These are phyloP conservation scores for Blennius ocellaris DNA, from an alignment of 2,113 vertebrate species.

Conservation along the genomic window DNA sequence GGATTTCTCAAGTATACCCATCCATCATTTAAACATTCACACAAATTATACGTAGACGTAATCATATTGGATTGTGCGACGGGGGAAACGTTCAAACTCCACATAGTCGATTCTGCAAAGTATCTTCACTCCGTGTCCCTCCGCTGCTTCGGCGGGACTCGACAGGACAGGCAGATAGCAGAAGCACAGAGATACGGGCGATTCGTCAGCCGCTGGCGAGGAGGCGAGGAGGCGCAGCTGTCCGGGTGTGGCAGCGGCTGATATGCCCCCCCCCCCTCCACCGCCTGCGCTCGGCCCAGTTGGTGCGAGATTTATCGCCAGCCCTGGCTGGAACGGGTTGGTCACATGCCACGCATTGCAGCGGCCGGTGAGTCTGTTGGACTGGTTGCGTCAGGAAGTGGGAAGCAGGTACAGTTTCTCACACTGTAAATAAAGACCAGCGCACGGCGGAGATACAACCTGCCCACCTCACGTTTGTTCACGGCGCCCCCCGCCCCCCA, in stretches of 20 bases:
- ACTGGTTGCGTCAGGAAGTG: slow-evolving; percentile 60
- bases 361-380: slow-evolving; percentile 42
- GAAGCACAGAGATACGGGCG: slow-evolving; percentile 1
- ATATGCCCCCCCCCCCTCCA: slow-evolving; percentile 10
- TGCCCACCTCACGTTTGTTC: no score
- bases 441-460: not conserved
- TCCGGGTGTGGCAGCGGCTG: slow-evolving; percentile 26
- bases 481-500: no score
- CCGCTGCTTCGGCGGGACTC: not conserved
- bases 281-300: slow-evolving; percentile 16
- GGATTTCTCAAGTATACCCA: not conserved
- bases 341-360: slow-evolving; percentile 65
- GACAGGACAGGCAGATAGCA: not conserved
- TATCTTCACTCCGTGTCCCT: not conserved
- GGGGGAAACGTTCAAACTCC: no score
- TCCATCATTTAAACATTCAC: no score
- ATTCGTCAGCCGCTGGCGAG: not conserved
- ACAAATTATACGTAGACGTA: no score
- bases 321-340: slow-evolving; percentile 57
- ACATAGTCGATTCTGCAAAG: no score
- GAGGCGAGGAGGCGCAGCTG: slow-evolving; percentile 52
- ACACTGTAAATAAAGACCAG: slow-evolving; percentile 46
- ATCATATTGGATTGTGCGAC: no score
- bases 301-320: slow-evolving; percentile 36
- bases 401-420: not conserved